These are phyloP conservation scores for Deilephila porcellus DNA, from an alignment of 2,888 invertebrate genomes.

Conservation along the genomic window DNA sequence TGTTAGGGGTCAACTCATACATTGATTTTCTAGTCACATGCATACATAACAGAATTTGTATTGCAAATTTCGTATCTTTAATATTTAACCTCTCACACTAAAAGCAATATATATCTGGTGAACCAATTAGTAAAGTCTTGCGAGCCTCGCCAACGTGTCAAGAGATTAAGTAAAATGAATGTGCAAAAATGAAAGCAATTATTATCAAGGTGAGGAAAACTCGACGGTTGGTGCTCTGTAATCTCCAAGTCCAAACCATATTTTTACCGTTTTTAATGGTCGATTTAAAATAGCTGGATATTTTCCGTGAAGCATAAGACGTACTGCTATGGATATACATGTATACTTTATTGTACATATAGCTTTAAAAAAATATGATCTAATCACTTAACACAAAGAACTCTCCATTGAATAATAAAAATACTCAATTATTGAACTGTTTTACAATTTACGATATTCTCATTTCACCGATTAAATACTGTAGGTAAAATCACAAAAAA, in stretches of 20 bases:
- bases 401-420: too few relatives aligned
- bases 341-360: too few relatives aligned
- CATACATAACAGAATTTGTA: slow-evolving; percentile 1
- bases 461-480: too few relatives aligned
- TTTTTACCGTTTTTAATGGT: neutral
- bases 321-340: too few relatives aligned
- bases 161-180: slow-evolving; percentile 16
- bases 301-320: too few relatives aligned
- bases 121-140: neutral
- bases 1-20: neutral
- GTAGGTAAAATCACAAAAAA: too few relatives aligned
- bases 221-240: neutral
- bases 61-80: slow-evolving; percentile 5
- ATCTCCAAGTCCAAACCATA: neutral
- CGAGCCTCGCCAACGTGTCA: neutral
- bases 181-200: slow-evolving; percentile 12
- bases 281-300: neutral
- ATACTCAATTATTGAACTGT: too few relatives aligned
- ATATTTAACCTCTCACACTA: neutral
- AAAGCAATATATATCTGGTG: neutral
- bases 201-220: slow-evolving; percentile 7
- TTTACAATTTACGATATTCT: too few relatives aligned
- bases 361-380: too few relatives aligned
- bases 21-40: neutral
- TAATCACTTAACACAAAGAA: too few relatives aligned